Conservation (phyloP, 2,888 invertebrate species). For the Vesta saturnalis region DNA sequence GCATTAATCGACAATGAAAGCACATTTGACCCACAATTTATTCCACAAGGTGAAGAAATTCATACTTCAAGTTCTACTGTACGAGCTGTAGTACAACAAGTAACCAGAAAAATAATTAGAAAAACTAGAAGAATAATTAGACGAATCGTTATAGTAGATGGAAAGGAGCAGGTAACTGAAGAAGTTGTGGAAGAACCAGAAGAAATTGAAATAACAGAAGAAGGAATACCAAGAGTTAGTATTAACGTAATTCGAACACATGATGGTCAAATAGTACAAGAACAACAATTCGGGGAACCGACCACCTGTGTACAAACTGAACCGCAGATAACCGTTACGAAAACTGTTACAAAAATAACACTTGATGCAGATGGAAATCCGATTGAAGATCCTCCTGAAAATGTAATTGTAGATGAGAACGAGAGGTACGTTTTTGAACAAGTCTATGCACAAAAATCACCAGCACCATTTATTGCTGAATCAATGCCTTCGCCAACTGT, state of each 20-base stretch:
- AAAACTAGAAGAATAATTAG: slow-evolving; percentile 80
- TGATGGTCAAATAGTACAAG: slow-evolving; percentile 58
- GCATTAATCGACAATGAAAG: slow-evolving; percentile 57
- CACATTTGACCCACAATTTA: slow-evolving; percentile 48
- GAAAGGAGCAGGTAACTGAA: slow-evolving; percentile 84
- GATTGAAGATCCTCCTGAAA: slow-evolving; percentile 39
- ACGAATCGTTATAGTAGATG: slow-evolving; percentile 80
- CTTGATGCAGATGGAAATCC: slow-evolving; percentile 49
- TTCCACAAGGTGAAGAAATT: slow-evolving; percentile 57
- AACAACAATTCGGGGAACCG: slow-evolving; percentile 58
- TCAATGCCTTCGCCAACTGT: slow-evolving; percentile 35
- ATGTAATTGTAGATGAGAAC: slow-evolving; percentile 36
- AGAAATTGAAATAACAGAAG: slow-evolving; percentile 76
- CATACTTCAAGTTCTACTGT: slow-evolving; percentile 77
- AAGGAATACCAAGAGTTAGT: slow-evolving; percentile 76
- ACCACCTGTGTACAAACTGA: slow-evolving; percentile 49
- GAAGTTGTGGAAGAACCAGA: slow-evolving; percentile 86
- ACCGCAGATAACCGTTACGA: slow-evolving; percentile 42
- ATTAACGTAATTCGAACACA: slow-evolving; percentile 72
- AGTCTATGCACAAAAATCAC: slow-evolving; percentile 52
- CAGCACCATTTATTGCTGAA: slow-evolving; percentile 48
- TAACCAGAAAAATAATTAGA: slow-evolving; percentile 79
- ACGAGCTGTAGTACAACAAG: slow-evolving; percentile 83
- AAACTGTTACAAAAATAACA: slow-evolving; percentile 46
- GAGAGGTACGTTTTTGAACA: slow-evolving; percentile 59